A percentile compares a stretch with the other conserved stretches of the same genome.
Evolutionary conservation across 2,888 invertebrate genomes (phyloP).

Genomic region (Syrphus vitripennis): DNA sequence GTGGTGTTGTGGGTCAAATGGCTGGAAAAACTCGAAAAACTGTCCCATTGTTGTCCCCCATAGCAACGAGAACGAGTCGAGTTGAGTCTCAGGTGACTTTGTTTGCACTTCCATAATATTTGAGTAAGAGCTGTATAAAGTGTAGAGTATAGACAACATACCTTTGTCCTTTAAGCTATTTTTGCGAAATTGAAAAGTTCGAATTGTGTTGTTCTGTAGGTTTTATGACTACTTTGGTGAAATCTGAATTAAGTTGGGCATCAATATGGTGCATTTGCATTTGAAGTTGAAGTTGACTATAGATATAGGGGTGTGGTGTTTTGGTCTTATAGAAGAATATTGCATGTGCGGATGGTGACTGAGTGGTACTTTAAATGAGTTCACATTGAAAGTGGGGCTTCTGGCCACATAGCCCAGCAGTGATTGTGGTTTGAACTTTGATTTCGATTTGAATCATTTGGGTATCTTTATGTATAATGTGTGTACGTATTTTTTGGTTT

Average conservation of each 20-base stretch:
- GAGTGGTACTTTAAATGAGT: slow-evolving; percentile 46
- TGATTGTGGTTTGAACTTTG: slow-evolving; percentile 41
- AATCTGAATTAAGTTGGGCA: slow-evolving; percentile 34
- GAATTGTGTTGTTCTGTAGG: slow-evolving; percentile 1
- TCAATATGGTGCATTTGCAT: background rate
- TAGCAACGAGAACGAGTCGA: too few relatives aligned
- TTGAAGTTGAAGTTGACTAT: background rate
- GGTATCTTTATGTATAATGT: background rate
- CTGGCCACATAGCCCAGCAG: background rate
- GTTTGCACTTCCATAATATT: slow-evolving; percentile 19
- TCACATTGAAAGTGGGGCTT: slow-evolving; percentile 22
- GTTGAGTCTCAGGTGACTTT: slow-evolving; percentile 21
- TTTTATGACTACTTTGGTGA: slow-evolving; percentile 14
- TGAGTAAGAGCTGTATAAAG: background rate
- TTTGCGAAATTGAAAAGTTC: slow-evolving; percentile 34
- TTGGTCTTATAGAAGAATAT: background rate
- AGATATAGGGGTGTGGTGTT: slow-evolving; percentile 26
- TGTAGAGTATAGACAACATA: background rate
- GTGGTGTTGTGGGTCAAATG: slow-evolving; percentile 53
- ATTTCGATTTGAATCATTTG: slow-evolving; percentile 40
- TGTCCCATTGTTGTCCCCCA: slow-evolving; percentile 46
- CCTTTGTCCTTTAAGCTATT: slow-evolving; percentile 61
- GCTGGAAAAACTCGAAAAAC: slow-evolving; percentile 52
- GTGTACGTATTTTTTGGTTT: background rate
- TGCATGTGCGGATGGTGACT: background rate